Base-by-base conservation (phyloP, 1,140 invertebrate species). In the Hyles euphorbiae region DNA sequence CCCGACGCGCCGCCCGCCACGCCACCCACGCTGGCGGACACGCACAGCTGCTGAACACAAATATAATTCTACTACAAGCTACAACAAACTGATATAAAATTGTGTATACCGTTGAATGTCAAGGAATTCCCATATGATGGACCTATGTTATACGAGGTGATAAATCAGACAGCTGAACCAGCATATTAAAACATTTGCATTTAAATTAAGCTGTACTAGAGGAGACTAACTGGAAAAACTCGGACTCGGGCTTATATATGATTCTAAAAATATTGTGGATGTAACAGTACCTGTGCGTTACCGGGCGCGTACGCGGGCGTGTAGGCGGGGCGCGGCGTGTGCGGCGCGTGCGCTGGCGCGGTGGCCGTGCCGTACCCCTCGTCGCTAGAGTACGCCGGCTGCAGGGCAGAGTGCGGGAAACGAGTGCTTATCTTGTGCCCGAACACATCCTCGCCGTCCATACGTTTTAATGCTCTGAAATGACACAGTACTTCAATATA, bases 381-480 rank as follows among this genome's bases (percentile, higher is more conserved):
- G 57, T 91, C 88, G 51, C 92, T 92, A 40, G 89, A 89, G 55
- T 88, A 88, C 22, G 78, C 71, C 44, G 83, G 76, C 53, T 78
- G 78, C 5, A 77, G 55, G 5, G 63, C 53, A 34, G 52, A 72
- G 11, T 75, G 72, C 1, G 72, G 70, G 59, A 73, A 81, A 12
- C 83, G 67, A 3, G 87, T 88, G 53, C 77, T 78, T 11, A 97
- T 96, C 90, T 94, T 94, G 40, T 91, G 92, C 34, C 95, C 95
- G 90, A 93, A 95, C 48, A 97, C 94, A 89, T 95, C 93, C 83
- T 96, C 94, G 63, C 94, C 95, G 78, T 96, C 93, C 92, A 97
- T 95, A 79, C 95, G 93, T 78, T 95, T 96, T 76, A 94, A 91
- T 66, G 95, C 95, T 83, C 95, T 56, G 6, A 2, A 33, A 10